Conservation (phyloP, 2,888 invertebrate species). For the Parnassius orleans region DNA sequence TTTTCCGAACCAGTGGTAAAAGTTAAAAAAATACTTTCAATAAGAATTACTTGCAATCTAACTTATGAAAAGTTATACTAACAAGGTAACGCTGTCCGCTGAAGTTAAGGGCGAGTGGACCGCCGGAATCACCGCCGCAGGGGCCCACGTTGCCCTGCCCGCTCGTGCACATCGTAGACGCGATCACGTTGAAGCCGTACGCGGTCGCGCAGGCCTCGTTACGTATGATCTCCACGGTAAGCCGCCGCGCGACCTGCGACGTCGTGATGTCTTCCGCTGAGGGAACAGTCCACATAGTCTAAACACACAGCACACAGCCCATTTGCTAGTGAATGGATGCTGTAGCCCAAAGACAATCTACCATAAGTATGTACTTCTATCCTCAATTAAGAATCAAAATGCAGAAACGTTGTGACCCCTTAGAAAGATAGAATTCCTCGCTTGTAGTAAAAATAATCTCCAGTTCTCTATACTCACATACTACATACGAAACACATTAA, state of each 20-base stretch:
- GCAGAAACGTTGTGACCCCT: no score
- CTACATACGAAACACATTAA: no score
- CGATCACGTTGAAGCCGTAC: conserved; percentile 24
- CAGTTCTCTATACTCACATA: no score
- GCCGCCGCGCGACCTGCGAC: conserved; percentile 42
- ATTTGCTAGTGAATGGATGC: no score
- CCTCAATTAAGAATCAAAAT: no score
- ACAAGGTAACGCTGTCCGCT: conserved; percentile 30
- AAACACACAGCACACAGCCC: neutral
- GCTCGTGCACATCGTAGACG: conserved; percentile 36
- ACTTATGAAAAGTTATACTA: neutral
- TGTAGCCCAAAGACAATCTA: no score
- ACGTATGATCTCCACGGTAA: conserved; percentile 41
- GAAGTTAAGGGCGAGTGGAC: conserved; percentile 30
- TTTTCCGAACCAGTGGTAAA: no score
- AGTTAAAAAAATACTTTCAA: no score
- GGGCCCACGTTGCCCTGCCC: conserved; percentile 22
- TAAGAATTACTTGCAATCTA: no score
- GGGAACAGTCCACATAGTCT: neutral
- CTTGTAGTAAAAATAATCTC: no score
- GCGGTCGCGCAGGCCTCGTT: conserved; percentile 28
- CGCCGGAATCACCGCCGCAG: conserved; percentile 29
- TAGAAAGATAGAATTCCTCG: no score
- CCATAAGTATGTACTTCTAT: no score
- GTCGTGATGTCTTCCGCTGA: conserved; percentile 22